Conservation (phyloP, 37 sponge, comb jelly and placozoan species). For the Mnemiopsis leidyi region DNA sequence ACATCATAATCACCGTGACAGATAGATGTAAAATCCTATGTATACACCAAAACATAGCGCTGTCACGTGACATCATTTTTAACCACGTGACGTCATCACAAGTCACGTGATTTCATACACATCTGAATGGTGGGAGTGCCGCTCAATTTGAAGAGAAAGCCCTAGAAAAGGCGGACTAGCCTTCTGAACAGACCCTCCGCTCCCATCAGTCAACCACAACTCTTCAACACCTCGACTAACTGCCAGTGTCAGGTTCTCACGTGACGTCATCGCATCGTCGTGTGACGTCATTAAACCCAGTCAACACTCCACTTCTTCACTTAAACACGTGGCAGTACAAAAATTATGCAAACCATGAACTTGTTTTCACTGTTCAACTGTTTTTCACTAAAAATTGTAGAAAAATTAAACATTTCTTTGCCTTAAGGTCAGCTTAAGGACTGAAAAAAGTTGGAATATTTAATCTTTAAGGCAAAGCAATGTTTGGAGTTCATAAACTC, state of each 20-base stretch:
- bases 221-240: neutral
- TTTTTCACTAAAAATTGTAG: neutral
- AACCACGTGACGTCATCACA: neutral
- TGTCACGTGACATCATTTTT: no score
- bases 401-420: neutral
- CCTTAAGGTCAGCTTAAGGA: neutral
- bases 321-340: neutral
- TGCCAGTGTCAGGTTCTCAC: neutral
- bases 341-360: neutral
- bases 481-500: neutral
- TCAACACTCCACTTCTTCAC: no score
- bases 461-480: neutral
- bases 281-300: neutral
- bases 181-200: neutral
- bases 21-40: neutral
- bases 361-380: neutral
- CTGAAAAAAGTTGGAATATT: neutral
- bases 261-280: neutral
- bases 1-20: neutral
- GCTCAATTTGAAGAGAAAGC: constrained; percentile 49
- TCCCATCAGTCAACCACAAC: neutral
- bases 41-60: neutral
- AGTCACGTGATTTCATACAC: neutral
- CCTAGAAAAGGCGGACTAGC: constrained; percentile 39
- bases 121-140: neutral